Conservation (phyloP, 2,888 invertebrate species). For the Portevinia maculata region DNA sequence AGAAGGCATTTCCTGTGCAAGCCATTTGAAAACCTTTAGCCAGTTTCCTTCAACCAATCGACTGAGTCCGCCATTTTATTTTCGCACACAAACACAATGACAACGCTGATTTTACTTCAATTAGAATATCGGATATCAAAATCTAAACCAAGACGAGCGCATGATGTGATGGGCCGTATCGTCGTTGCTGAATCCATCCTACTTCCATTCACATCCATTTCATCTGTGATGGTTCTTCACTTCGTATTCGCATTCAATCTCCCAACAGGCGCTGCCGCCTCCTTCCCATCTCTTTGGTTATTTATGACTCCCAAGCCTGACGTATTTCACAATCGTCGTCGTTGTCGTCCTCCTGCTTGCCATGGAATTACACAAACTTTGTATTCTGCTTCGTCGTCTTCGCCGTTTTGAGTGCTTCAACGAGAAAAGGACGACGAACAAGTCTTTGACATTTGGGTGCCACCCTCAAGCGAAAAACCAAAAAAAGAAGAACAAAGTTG, state of each 20-base stretch:
- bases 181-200: constrained; percentile 27
- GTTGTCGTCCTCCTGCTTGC: constrained; percentile 34
- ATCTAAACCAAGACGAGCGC: constrained; percentile 49
- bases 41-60: background rate
- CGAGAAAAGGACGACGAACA: constrained; percentile 69
- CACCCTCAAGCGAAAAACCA: constrained; percentile 63
- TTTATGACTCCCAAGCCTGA: constrained; percentile 73
- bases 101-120: constrained; percentile 6
- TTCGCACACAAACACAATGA: background rate
- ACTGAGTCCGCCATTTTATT: constrained; percentile 21
- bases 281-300: constrained; percentile 34
- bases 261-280: constrained; percentile 35
- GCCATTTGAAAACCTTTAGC: background rate
- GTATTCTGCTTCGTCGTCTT: constrained; percentile 26
- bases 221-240: constrained; percentile 50
- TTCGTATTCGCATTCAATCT: constrained; percentile 59
- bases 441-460: constrained; percentile 74
- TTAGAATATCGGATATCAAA: constrained; percentile 25
- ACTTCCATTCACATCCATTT: constrained; percentile 24
- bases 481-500: constrained; percentile 53
- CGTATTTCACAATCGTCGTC: constrained; percentile 61
- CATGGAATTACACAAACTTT: constrained; percentile 45
- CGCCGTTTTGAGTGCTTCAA: constrained; percentile 26
- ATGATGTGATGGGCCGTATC: constrained; percentile 43
- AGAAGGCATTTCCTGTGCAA: no score